phyloP scores from a whole-genome alignment of 1,140 invertebrate species.

The Lordiphosa clarofinis region DNA sequence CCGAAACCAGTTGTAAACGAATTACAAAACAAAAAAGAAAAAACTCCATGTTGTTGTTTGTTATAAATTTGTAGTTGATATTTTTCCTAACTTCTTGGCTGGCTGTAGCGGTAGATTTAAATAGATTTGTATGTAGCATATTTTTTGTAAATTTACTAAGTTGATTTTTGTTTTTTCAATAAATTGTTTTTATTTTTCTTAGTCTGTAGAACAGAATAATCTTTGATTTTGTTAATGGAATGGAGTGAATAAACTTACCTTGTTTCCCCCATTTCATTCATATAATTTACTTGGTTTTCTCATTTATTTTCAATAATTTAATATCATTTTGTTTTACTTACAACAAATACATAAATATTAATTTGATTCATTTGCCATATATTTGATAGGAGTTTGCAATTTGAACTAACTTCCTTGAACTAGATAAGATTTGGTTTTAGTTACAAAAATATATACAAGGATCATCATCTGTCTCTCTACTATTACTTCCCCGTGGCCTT shows the following conservation, averaged over 20 bases:
- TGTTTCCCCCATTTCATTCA: too few relatives aligned
- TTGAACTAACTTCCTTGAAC: slow-evolving; percentile 50
- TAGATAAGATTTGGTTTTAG: slow-evolving; percentile 17
- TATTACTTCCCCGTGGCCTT: slow-evolving; percentile 69
- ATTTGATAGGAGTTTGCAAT: slow-evolving; percentile 15
- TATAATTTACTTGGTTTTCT: background rate
- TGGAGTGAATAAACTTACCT: too few relatives aligned
- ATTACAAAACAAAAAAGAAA: too few relatives aligned
- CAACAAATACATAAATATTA: slow-evolving; percentile 64
- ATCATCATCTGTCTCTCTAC: background rate
- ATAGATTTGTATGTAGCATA: slow-evolving; percentile 26
- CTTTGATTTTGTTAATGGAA: slow-evolving; percentile 5
- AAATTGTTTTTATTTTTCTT: slow-evolving; percentile 58
- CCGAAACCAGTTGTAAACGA: slow-evolving; percentile 10
- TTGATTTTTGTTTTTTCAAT: slow-evolving; percentile 63
- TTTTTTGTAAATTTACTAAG: slow-evolving; percentile 49
- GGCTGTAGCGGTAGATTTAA: slow-evolving; percentile 40
- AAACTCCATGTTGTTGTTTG: slow-evolving; percentile 41
- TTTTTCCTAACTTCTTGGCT: slow-evolving; percentile 37
- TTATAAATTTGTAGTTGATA: slow-evolving; percentile 27
- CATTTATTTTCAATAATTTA: slow-evolving; percentile 31
- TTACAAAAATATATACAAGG: too few relatives aligned
- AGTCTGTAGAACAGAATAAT: slow-evolving; percentile 27
- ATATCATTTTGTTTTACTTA: slow-evolving; percentile 45
- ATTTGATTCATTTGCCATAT: slow-evolving; percentile 38